A percentile compares a stretch with the other conserved stretches of the same genome.
Evolutionary conservation across 2,797 vertebrate genomes (phyloP).

Genomic region (Thripadectes ignobilis): DNA sequence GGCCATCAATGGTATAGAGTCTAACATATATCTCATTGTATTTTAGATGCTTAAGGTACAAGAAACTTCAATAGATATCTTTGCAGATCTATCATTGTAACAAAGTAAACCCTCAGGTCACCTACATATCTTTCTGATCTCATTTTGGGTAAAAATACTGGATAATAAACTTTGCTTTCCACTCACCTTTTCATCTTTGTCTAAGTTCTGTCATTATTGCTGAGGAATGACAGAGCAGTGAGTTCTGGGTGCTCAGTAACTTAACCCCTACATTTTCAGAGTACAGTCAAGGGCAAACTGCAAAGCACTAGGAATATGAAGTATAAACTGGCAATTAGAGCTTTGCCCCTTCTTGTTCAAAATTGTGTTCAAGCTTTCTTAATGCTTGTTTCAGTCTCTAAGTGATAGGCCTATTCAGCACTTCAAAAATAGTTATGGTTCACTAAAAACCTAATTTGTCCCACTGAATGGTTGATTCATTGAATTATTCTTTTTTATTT

Average conservation of each 20-base stretch:
- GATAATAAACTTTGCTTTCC: background rate
- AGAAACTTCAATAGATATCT: background rate
- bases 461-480: background rate
- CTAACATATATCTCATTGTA: background rate
- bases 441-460: background rate
- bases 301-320: background rate
- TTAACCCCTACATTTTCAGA: background rate
- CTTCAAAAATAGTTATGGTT: background rate
- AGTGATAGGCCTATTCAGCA: background rate
- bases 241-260: background rate
- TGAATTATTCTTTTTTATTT: slow-evolving; percentile 20
- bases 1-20: rapidly evolving
- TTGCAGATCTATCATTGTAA: background rate
- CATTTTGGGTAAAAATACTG: background rate
- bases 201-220: background rate
- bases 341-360: background rate
- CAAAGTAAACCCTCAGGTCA: background rate
- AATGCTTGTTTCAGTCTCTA: background rate
- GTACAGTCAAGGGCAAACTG: background rate
- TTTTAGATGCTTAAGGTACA: background rate
- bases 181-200: background rate
- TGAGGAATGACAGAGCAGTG: background rate
- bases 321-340: background rate
- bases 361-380: background rate
- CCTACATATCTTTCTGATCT: background rate